phyloP scores from a whole-genome alignment of 2,797 vertebrate genomes.

The Knipowitschia caucasica region DNA sequence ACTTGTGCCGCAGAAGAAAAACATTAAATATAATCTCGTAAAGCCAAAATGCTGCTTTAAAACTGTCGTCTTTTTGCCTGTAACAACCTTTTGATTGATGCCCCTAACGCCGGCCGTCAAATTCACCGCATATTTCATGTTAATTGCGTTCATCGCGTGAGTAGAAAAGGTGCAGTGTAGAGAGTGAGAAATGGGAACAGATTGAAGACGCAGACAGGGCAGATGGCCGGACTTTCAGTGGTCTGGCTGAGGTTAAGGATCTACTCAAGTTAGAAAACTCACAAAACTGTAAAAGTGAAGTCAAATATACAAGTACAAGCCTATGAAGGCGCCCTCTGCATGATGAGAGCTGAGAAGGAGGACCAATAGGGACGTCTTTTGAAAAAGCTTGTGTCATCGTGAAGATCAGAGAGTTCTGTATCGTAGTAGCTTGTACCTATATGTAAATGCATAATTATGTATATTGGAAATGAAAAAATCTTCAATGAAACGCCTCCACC shows the following conservation, averaged over 20 bases:
- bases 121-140: background rate
- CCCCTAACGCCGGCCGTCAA: background rate
- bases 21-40: slow-evolving; percentile 1
- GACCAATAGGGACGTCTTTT: too few relatives aligned
- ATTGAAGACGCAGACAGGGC: background rate
- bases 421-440: too few relatives aligned
- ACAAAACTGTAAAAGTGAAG: background rate
- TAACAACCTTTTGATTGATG: slow-evolving; percentile 8
- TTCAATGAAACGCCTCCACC: too few relatives aligned
- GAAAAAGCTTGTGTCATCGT: too few relatives aligned
- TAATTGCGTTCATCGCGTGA: background rate
- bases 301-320: background rate
- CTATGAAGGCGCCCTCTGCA: background rate
- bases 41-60: background rate
- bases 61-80: background rate
- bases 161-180: background rate
- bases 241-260: slow-evolving; percentile 4
- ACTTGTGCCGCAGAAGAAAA: slow-evolving; percentile 1
- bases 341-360: background rate
- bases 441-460: too few relatives aligned
- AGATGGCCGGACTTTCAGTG: slow-evolving; percentile 5
- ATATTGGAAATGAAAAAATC: too few relatives aligned
- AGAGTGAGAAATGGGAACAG: background rate
- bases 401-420: too few relatives aligned
- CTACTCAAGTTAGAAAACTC: background rate